Conservation (phyloP, 2,113 vertebrate species). For the Myrmophylax atrothorax region DNA sequence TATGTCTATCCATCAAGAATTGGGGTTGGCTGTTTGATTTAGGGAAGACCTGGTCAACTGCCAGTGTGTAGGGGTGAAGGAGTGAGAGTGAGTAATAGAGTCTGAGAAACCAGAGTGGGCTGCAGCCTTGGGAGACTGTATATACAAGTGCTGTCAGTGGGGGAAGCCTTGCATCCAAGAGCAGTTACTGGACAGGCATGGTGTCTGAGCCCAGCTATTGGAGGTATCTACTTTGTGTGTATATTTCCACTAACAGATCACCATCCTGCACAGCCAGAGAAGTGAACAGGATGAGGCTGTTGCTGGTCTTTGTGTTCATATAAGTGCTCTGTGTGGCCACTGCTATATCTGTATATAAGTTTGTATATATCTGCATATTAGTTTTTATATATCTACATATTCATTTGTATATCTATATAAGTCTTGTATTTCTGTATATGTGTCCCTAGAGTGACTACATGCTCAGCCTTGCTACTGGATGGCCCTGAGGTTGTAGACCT, state of each 20-base stretch:
- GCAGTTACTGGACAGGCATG: neutral
- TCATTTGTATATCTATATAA: neutral
- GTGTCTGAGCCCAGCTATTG: neutral
- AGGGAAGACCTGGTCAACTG: neutral
- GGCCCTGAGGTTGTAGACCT: no score
- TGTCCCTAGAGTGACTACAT: no score
- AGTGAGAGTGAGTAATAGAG: no score
- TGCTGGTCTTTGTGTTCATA: neutral
- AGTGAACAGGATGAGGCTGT: neutral
- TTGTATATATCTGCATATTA: neutral
- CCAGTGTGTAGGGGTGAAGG: no score
- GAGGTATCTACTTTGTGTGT: no score
- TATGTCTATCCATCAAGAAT: neutral
- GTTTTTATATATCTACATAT: neutral
- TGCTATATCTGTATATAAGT: neutral
- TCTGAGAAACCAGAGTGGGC: no score
- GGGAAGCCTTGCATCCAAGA: neutral
- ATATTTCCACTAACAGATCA: neutral
- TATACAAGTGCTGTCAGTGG: no score
- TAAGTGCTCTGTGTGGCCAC: neutral
- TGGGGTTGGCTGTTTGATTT: neutral
- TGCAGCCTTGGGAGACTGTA: no score
- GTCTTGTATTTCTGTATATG: neutral
- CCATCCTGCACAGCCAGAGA: neutral
- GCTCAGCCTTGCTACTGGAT: no score